Base-by-base conservation (phyloP, 1,140 invertebrate species). In the Drosophila kurseongensis region DNA sequence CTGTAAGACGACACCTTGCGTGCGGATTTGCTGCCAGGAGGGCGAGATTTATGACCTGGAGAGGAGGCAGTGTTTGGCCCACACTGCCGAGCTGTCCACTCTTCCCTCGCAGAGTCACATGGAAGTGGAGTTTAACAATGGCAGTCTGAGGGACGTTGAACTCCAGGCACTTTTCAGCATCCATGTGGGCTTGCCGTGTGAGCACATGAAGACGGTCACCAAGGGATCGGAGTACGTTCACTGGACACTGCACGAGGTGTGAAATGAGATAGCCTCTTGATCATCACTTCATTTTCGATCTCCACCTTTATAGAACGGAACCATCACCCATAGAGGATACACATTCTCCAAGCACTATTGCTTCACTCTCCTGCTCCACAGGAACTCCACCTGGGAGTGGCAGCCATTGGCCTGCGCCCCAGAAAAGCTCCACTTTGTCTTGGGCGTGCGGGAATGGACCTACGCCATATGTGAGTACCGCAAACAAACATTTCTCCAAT, bases 261-360 rank as follows among this genome's bases (percentile, higher is more conserved):
- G n/a, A 16, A n/a, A 0, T 29, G 13, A n/a, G 9, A 12, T 5
- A 3, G 4, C 1, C 1, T 9, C 0, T 7, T 18, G 5, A n/a
- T 5, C 13, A 10, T 2, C 29, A 12, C 18, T 4, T 4, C 0
- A 35, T 38, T 27, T 14, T 12, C 32, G 2, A 13, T 45, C 1
- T 3, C 4, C 7, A 13, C 1, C 10, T 16, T 41, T 60, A 0
- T 32, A 91, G 86, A 90, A 91, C 40, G 90, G 90, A n/a, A 82
- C 83, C 0, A 67, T 91, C 14, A 74, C 51, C 9, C 60, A 89
- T 58, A 65, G 73, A 10, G 74, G 78, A 0, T 68, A 74, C 27
- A 45, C 77, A 4, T 90, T 91, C 29, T 72, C 83, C 51, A 91
- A 88, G 40, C 86, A 91, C 42, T 91, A 91, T 5, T 91, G 90